phyloP scores from a whole-genome alignment of 2,797 vertebrate genomes.

The Malurus leucopterus region DNA sequence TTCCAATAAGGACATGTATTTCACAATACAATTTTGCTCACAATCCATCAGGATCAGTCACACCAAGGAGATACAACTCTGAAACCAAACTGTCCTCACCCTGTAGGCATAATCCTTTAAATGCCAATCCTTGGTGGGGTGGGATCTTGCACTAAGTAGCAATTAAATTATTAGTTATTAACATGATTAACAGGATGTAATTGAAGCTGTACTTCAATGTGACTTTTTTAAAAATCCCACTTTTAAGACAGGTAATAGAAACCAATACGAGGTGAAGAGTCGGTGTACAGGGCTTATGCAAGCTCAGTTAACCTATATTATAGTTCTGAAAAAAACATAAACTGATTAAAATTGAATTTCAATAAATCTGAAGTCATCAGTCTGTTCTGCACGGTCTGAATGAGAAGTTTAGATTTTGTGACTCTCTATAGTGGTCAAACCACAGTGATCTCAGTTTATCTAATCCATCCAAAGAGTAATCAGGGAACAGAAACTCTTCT shows the following conservation, averaged over 20 bases:
- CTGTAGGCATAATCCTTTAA: slow-evolving; percentile 37
- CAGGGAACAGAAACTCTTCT: not conserved
- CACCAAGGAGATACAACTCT: slow-evolving; percentile 24
- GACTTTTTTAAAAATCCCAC: not conserved
- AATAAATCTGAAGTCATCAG: not conserved
- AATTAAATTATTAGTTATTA: slow-evolving; percentile 56
- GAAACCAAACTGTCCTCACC: slow-evolving; percentile 32
- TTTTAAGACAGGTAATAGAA: not conserved
- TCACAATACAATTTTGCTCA: slow-evolving; percentile 50
- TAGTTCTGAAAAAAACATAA: slow-evolving; percentile 14
- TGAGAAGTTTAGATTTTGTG: not conserved
- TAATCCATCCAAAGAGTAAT: not conserved
- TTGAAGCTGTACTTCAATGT: slow-evolving; percentile 21
- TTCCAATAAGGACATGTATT: slow-evolving; percentile 42
- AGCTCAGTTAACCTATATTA: not conserved
- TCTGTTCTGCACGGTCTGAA: not conserved
- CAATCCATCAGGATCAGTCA: slow-evolving; percentile 22
- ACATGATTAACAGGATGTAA: slow-evolving; percentile 33
- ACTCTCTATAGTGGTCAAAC: not conserved
- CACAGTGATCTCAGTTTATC: not conserved
- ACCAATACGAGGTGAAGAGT: not conserved
- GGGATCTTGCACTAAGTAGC: not conserved
- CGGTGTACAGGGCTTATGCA: not conserved
- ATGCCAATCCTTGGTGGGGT: slow-evolving; percentile 16
- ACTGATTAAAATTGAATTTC: not conserved